Evolutionary conservation across 1,140 invertebrate species (phyloP).

Genomic region (Lordiphosa stackelbergi): DNA sequence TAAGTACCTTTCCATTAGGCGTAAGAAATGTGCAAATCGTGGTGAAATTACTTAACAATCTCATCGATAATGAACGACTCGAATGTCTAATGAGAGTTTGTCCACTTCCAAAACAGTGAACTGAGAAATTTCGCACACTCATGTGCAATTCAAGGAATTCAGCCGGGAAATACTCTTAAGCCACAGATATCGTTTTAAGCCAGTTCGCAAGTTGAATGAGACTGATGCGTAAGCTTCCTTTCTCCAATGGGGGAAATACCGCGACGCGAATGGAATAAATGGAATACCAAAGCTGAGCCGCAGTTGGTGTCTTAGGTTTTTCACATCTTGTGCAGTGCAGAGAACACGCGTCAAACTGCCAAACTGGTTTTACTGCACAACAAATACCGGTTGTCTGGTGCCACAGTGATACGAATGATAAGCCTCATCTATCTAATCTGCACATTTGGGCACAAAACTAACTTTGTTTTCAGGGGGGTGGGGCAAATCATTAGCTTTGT

Average conservation of each 20-base stretch:
- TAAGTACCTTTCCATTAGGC: slow-evolving; percentile 1
- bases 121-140: neutral
- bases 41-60: slow-evolving; percentile 4
- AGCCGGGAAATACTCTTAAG: slow-evolving; percentile 9
- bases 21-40: neutral
- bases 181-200: neutral
- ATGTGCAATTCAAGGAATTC: neutral
- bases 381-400: neutral
- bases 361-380: slow-evolving; percentile 3
- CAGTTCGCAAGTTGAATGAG: neutral
- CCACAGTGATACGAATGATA: neutral
- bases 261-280: neutral
- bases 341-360: slow-evolving; percentile 1
- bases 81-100: neutral
- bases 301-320: neutral
- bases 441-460: slow-evolving; percentile 4
- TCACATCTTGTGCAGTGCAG: neutral
- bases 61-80: neutral
- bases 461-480: neutral
- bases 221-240: slow-evolving; percentile 10
- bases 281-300: slow-evolving; percentile 2
- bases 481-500: neutral
- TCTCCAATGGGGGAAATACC: slow-evolving; percentile 1
- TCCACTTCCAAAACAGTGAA: neutral
- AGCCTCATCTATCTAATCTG: slow-evolving; percentile 11